These are phyloP conservation scores for Narcine bancroftii DNA, from an alignment of 2,113 vertebrate genomes.

Conservation along the genomic window DNA sequence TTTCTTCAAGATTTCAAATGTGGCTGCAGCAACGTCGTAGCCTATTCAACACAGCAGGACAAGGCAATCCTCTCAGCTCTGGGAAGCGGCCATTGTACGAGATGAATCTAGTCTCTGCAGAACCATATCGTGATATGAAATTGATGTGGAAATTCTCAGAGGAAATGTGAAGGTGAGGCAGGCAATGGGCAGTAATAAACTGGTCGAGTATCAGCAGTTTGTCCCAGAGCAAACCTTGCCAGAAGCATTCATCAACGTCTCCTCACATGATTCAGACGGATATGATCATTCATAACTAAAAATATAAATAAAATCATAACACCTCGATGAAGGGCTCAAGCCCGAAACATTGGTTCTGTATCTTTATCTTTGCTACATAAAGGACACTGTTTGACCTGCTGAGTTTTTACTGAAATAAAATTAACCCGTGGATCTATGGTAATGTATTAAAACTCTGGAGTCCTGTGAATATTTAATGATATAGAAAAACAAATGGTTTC, in stretches of 20 bases:
- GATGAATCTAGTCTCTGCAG: not conserved
- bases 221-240: constrained; percentile 6
- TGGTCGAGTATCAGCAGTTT: not conserved
- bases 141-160: not conserved
- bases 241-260: not conserved
- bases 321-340: no score
- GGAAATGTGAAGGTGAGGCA: constrained; percentile 4
- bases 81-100: not conserved
- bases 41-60: not conserved
- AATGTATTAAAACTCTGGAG: no score
- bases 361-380: no score
- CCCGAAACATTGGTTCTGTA: no score
- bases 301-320: not conserved
- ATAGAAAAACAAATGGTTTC: not conserved
- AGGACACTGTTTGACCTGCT: no score
- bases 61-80: not conserved
- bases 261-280: not conserved
- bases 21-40: not conserved
- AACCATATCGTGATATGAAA: not conserved
- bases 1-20: constrained; percentile 46
- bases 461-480: not conserved
- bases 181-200: not conserved
- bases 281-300: not conserved
- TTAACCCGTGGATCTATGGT: no score
- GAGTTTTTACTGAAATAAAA: no score